Evolutionary conservation across 2,888 invertebrate genomes (phyloP), one percentile per base, ranked within the genome.

Genomic region (Acrobasis consociella): DNA sequence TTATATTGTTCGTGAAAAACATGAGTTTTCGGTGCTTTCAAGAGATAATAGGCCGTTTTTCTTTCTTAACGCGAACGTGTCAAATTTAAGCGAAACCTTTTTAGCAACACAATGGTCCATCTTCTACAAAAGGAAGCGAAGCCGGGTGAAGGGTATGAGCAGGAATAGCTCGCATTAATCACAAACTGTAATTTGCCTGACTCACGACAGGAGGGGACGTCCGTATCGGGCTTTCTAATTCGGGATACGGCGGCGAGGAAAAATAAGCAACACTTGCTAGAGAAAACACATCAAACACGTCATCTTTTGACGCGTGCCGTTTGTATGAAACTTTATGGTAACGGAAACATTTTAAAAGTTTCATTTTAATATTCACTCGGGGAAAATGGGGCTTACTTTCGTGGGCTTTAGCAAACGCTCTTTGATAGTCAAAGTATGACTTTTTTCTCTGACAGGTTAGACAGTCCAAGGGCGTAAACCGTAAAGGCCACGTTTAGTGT

Each of bases 151-250:
- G 82, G 76, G 81, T 83, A 81, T 76, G 72, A 76, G 79, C 85
- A 86, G 81, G 81, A 91, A 91, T 90, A 91, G 87, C 84, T 72
- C 70, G 81, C 84, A 90, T 91, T 89, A 90, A 90, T 91, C 89
- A 90, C 88, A 85, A 82, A 85, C 74, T 79, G 86, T 86, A 88
- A 91, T 91, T 89, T 86, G 88, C 86, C 86, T 91, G 89, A 91
- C 83, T 91, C 91, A 91, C 85, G 86, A 83, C 83, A 83, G 71
- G 83, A 84, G 85, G 89, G 88, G 87, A 84, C 88, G 86, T 80
- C 73, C 81, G 78, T 85, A 85, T 85, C 80, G 83, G 77, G 82
- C 77, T 83, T 87, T 89, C 90, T 91, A 90, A 82, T 87, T 89
- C 84, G 75, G 83, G 87, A 72, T 77, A 80, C 86, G 68, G 66